Conservation (phyloP, 2,888 invertebrate species). For the Penaeus monodon region DNA sequence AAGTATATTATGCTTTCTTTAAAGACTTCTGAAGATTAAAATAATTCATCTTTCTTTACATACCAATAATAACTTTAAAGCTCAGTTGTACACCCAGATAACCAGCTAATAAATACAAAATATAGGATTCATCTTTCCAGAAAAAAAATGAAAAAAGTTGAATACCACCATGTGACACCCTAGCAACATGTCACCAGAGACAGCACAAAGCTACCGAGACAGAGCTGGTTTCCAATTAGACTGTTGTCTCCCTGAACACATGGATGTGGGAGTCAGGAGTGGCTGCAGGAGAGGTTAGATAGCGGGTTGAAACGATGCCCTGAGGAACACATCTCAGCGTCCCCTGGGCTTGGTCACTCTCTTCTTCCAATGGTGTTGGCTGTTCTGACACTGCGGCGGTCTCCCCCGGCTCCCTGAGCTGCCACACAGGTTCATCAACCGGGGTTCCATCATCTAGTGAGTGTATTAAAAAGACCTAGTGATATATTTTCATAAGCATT, state of each 20-base stretch:
- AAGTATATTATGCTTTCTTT: too few species aligned
- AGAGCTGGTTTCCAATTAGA: constrained; percentile 16
- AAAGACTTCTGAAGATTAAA: too few species aligned
- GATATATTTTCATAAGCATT: not conserved
- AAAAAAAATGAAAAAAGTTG: too few species aligned
- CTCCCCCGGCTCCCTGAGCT: constrained; percentile 46
- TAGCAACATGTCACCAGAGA: too few species aligned
- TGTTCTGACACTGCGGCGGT: not conserved
- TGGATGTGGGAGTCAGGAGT: constrained; percentile 45
- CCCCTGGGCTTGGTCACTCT: constrained; percentile 25
- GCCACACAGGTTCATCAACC: constrained; percentile 57
- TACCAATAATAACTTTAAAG: too few species aligned
- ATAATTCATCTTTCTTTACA: too few species aligned
- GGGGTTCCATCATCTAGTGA: constrained; percentile 50
- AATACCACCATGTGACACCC: too few species aligned
- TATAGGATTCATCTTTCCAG: too few species aligned
- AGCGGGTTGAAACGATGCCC: constrained; percentile 47
- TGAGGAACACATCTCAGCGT: constrained; percentile 35
- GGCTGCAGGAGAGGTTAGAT: constrained; percentile 41
- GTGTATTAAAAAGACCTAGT: not conserved
- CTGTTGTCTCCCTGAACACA: constrained; percentile 59
- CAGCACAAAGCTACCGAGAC: too few species aligned
- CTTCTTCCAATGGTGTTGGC: constrained; percentile 16
- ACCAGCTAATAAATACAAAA: too few species aligned
- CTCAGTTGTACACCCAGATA: too few species aligned